Evolutionary conservation across 2,797 vertebrate genomes (phyloP).

Genomic region (Pseudopleuronectes americanus): DNA sequence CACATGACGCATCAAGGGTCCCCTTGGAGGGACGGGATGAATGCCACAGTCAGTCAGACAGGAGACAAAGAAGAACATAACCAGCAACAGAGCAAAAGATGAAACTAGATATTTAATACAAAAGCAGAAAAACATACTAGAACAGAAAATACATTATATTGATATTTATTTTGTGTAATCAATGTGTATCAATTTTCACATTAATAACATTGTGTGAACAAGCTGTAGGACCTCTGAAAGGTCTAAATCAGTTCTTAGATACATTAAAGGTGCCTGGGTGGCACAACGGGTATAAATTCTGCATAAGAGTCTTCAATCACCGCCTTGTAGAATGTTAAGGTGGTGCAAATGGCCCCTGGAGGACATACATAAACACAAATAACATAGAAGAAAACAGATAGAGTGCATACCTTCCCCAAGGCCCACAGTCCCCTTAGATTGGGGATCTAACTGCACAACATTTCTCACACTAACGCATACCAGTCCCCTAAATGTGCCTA

Average conservation of each 20-base stretch:
- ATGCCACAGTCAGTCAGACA: not conserved
- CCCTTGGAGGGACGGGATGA: constrained; percentile 11
- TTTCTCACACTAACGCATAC: too few relatives aligned
- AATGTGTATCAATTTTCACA: too few relatives aligned
- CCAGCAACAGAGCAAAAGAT: not conserved
- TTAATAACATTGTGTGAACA: not conserved
- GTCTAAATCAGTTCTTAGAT: not conserved
- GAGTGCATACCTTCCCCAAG: too few relatives aligned
- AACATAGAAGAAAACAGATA: too few relatives aligned
- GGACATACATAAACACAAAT: not conserved
- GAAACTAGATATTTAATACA: not conserved
- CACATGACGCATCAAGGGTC: constrained; percentile 27
- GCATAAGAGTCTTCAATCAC: not conserved
- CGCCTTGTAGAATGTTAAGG: not conserved
- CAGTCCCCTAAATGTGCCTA: too few relatives aligned
- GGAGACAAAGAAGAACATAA: not conserved
- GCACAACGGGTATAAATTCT: constrained; percentile 5
- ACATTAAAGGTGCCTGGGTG: not conserved
- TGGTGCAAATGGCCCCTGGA: not conserved
- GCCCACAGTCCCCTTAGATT: too few relatives aligned
- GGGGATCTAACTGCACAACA: too few relatives aligned
- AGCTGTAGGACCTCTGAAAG: not conserved
- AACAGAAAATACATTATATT: too few relatives aligned
- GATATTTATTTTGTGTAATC: too few relatives aligned
- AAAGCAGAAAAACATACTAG: too few relatives aligned